These are phyloP conservation scores for Ctenochaetus hawaiiensis DNA, from an alignment of 2,797 vertebrate species.

Conservation along the genomic window DNA sequence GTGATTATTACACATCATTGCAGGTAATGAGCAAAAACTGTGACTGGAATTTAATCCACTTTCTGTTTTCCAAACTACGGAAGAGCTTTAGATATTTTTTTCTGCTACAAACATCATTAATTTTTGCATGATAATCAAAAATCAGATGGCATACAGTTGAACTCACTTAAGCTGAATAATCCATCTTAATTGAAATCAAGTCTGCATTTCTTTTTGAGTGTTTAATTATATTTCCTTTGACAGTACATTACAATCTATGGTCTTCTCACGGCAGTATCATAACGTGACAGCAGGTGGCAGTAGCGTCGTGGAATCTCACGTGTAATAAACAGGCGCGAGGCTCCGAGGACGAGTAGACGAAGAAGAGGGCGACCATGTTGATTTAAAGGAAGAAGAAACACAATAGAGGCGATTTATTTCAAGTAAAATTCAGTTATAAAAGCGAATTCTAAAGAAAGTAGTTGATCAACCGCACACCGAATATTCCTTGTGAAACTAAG, in stretches of 20 bases:
- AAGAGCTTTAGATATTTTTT: too few species aligned
- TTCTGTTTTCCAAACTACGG: too few species aligned
- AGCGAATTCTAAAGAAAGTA: constrained; percentile 35
- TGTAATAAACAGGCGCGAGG: constrained; percentile 52
- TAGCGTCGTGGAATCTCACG: background rate
- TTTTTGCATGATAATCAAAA: too few species aligned
- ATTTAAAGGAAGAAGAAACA: constrained; percentile 85
- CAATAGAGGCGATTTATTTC: constrained; percentile 82
- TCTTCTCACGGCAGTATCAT: background rate
- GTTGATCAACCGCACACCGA: constrained; percentile 41
- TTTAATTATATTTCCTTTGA: too few species aligned
- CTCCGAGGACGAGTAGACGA: constrained; percentile 70
- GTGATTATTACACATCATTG: too few species aligned
- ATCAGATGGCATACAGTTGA: too few species aligned
- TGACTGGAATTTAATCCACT: too few species aligned
- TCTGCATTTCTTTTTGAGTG: too few species aligned
- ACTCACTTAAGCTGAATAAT: too few species aligned
- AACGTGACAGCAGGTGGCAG: constrained; percentile 56
- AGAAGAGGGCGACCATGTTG: constrained; percentile 86
- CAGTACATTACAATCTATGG: background rate
- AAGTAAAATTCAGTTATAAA: constrained; percentile 57
- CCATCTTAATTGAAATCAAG: too few species aligned
- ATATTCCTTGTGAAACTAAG: constrained; percentile 50
- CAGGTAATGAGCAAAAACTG: too few species aligned
- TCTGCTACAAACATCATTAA: too few species aligned